Evolutionary conservation across 2,888 invertebrate species (phyloP), one percentile per base, ranked within the genome.

Genomic region (Hirtodrosophila alboralis): DNA sequence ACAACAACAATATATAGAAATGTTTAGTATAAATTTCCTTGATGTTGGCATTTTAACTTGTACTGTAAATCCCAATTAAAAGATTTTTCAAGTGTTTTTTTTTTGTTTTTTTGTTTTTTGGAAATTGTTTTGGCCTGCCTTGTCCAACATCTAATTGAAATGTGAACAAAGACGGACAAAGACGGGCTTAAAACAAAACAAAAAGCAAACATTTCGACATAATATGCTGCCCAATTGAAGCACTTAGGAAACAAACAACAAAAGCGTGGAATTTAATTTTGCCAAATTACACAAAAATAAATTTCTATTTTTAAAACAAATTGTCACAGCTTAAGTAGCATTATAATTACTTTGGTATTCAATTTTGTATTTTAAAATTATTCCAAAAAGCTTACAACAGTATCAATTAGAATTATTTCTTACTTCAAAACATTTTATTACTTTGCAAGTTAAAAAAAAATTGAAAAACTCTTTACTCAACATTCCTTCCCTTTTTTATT

Each of bases 1-100:
- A 40, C 41, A 57, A 58, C 40, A 65, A 57, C 33, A 34, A 23
- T 33, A 16, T 2, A 2, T 10, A 70, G 33, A 27, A 45, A 52
- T 65, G 52, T 44, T 52, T 26, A 34, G 36, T 45, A 60, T 49
- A 76, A 67, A 76, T 75, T 79, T 65, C 56, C 47, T 41, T 26
- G 16, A 51, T 62, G 56, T 52, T 70, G 70, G 61, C 60, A 71
- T 71, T 81, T 65, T 54, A 70, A 64, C 63, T 61, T 60, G 51
- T 61, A 63, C 49, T 63, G 83, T 84, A 75, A 84, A 78, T 84
- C 78, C 72, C 69, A 72, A 80, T 84, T 75, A 78, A 75, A 84
- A 60, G 52, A 53, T 61, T 57, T 62, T 57, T 34, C 36, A 66
- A 66, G 52, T 61, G 37, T 21, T 16, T n/a, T n/a, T n/a, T n/a